Evolutionary conservation across 2,113 vertebrate genomes (phyloP).

Genomic region (Corythaixoides concolor): DNA sequence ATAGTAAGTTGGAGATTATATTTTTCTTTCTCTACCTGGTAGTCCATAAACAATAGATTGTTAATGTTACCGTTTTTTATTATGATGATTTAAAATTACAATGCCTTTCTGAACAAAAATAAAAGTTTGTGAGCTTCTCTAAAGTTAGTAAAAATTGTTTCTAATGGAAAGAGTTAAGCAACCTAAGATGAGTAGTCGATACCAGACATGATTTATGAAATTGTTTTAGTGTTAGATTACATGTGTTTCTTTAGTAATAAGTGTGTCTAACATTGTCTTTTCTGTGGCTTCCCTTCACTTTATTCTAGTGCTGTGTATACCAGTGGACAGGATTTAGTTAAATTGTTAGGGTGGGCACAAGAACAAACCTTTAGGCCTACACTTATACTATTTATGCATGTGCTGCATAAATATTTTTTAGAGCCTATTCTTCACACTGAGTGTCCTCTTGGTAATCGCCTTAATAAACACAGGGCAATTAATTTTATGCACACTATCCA

Average conservation of each 20-base stretch:
- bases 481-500: not conserved
- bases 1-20: not conserved
- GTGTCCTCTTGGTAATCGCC: not conserved
- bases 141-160: not conserved
- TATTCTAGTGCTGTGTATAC: not conserved
- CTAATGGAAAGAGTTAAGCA: not conserved
- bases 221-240: not conserved
- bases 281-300: not conserved
- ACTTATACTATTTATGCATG: not conserved
- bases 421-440: not conserved
- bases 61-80: not conserved
- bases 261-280: not conserved
- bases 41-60: not conserved
- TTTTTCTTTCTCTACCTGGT: not conserved
- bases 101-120: not conserved
- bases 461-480: not conserved
- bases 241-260: not conserved
- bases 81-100: not conserved
- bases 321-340: not conserved
- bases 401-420: not conserved
- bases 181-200: not conserved
- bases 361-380: not conserved
- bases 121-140: not conserved
- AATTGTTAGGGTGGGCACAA: not conserved
- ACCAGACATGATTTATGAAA: not conserved